Evolutionary conservation across 1,140 invertebrate genomes (phyloP).

Genomic region (Cataglyphis hispanica): DNA sequence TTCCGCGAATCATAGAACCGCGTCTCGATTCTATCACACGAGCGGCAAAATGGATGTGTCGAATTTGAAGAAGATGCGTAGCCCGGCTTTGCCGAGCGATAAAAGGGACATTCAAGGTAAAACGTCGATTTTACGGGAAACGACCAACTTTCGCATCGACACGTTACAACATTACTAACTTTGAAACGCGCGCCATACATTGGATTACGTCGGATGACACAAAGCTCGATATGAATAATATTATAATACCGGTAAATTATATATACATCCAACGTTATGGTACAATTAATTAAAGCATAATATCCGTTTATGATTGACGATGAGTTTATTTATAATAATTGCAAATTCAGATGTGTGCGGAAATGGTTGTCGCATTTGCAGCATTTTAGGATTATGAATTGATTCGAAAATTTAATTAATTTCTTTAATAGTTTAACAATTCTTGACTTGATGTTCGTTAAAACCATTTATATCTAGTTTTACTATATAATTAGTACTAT

Average conservation of each 20-base stretch:
- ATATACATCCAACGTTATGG: neutral
- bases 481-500: no score
- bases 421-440: neutral
- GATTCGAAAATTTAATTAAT: no score
- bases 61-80: constrained; percentile 56
- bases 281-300: constrained; percentile 10
- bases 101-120: constrained; percentile 28
- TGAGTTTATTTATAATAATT: constrained; percentile 14
- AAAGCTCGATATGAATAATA: neutral
- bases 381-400: neutral
- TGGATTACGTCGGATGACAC: neutral
- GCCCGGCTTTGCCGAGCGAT: constrained; percentile 7
- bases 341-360: neutral
- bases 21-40: constrained; percentile 45
- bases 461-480: neutral
- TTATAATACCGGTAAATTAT: neutral
- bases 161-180: constrained; percentile 17
- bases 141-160: neutral
- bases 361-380: neutral
- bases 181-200: neutral
- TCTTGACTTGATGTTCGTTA: neutral
- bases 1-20: constrained; percentile 35
- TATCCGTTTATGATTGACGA: neutral
- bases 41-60: constrained; percentile 50
- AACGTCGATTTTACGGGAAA: neutral